Percentiles rank a stretch among this genome's conserved stretches.
phyloP scores from a whole-genome alignment of 2,797 vertebrate species.

The Phoeniculus purpureus region DNA sequence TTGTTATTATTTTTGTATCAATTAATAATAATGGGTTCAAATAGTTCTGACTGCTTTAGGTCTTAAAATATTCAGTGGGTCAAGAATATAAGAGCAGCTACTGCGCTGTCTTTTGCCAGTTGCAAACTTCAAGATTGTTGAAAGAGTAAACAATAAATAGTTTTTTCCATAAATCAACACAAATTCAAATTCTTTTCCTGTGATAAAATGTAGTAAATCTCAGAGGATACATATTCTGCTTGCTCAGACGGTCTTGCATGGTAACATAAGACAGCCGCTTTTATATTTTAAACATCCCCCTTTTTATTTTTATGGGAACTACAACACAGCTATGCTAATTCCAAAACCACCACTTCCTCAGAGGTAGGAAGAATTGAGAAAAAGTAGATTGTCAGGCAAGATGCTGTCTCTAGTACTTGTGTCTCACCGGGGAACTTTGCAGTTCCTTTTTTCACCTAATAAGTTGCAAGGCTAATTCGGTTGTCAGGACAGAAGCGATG shows the following conservation, averaged over 20 bases:
- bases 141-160: neutral
- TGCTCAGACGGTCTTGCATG: neutral
- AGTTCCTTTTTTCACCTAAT: constrained; percentile 18
- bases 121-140: neutral
- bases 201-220: constrained; percentile 3
- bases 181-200: neutral
- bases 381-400: neutral
- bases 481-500: neutral
- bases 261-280: neutral
- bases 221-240: neutral
- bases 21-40: neutral
- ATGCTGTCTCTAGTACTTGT: neutral
- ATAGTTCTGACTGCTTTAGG: neutral
- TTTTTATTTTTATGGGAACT: neutral
- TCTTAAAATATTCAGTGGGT: neutral
- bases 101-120: neutral
- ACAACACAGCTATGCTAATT: neutral
- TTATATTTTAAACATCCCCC: neutral
- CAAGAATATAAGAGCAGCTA: neutral
- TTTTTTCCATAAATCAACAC: neutral
- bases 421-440: neutral
- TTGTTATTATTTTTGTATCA: neutral
- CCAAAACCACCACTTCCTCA: neutral
- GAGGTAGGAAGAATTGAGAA: neutral
- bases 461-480: neutral